Base-by-base conservation (phyloP, 2,888 invertebrate species). In the Pherbina coryleti region DNA sequence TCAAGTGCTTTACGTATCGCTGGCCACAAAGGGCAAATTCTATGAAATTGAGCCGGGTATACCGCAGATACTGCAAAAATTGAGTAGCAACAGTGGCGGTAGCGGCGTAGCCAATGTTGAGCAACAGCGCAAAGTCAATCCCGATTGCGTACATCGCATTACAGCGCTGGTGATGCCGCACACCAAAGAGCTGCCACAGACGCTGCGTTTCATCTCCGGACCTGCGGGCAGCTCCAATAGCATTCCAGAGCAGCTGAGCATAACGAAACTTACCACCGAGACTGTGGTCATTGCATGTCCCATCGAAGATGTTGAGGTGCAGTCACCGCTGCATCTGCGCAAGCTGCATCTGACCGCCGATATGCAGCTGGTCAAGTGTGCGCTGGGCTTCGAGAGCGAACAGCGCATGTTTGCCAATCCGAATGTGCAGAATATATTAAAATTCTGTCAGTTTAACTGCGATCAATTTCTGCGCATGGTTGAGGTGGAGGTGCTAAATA, bases 21-120 rank as follows among this genome's bases (percentile, higher is more conserved):
- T 95, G 85, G 92, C 93, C 84, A 93, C 94, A 74, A 93, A 94
- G 87, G 95, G 95, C 62, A 94, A 94, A 88, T 93, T 95, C 88
- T 95, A 94, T 88, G 92, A 92, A 82, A 92, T 92, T 53, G 91
- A 91, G 90, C 93, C 90, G 89, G 93, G 89, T 88, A 92, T 89
- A 84, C 90, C 90, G 17, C 90, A 90, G 76, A 85, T 90, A 57
- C 67, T 89, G 11, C 89, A 90, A 78, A 90, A 89, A 72, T 81
- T 85, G 4, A 28, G 69, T 25, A 64, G 51, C 34, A 19, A 22
- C 72, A 55, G 51, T 28, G 80, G 82, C 67, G 71, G 77, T n/a
- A 79, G 66, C 25, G 84, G 83, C 17, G 44, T 44, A 44, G 44
- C 14, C 44, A 44, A 1, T 1, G 44, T 14, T 14, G 86, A 85